Evolutionary conservation across 2,113 vertebrate genomes (phyloP).

Genomic region (Ancistrus triradiatus): DNA sequence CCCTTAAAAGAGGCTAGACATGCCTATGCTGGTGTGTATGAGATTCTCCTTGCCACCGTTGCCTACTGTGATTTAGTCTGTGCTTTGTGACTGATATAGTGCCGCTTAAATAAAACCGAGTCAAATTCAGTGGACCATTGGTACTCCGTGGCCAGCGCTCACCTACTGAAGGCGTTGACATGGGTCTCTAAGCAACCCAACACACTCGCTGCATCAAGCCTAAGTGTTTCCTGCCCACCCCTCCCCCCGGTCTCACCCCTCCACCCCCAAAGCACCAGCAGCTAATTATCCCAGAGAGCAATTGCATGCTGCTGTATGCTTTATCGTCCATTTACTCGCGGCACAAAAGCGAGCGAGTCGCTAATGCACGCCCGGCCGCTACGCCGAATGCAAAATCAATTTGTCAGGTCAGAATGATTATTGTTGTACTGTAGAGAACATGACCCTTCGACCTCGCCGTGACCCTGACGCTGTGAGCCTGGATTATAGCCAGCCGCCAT

Average conservation of each 20-base stretch:
- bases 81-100: too few relatives aligned
- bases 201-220: conserved; percentile 36
- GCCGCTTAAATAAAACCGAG: too few relatives aligned
- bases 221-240: conserved; percentile 56
- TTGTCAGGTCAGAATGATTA: conserved; percentile 53
- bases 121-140: too few relatives aligned
- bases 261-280: conserved; percentile 4
- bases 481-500: conserved; percentile 37
- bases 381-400: conserved; percentile 48
- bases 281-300: conserved; percentile 47
- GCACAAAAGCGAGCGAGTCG: conserved; percentile 33
- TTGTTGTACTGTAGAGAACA: conserved; percentile 44
- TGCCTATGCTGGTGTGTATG: too few relatives aligned
- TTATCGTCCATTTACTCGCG: conserved; percentile 49
- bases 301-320: conserved; percentile 47
- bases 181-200: conserved; percentile 21
- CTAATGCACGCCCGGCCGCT: conserved; percentile 44
- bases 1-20: too few relatives aligned
- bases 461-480: conserved; percentile 41
- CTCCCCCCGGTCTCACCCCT: conserved; percentile 59
- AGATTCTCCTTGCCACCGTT: too few relatives aligned
- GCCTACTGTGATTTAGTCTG: too few relatives aligned
- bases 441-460: conserved; percentile 47
- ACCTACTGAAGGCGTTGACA: conserved; percentile 54
- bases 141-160: conserved; percentile 67